Percentiles rank a stretch among this genome's conserved stretches.
phyloP scores from a whole-genome alignment of 2,113 vertebrate genomes.

The Xyrauchen texanus region DNA sequence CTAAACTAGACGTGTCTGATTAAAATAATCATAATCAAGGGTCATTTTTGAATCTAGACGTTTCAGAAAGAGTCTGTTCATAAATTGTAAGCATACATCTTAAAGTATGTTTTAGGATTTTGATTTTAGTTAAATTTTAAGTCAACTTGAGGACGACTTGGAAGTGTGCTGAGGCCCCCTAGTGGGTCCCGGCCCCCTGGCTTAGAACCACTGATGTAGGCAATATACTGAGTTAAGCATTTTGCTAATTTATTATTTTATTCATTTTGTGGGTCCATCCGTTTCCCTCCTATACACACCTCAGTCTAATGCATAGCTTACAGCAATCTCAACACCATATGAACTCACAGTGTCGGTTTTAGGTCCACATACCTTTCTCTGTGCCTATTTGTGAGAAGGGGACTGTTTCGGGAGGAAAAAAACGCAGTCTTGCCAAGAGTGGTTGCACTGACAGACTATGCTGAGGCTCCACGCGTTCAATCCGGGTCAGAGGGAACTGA shows the following conservation, averaged over 20 bases:
- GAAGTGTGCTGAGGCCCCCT: too few species aligned
- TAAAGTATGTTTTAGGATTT: too few species aligned
- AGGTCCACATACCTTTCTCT: background rate
- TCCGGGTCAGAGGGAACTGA: constrained; percentile 74
- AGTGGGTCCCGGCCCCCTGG: too few species aligned
- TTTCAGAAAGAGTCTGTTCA: too few species aligned
- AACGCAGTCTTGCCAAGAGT: constrained; percentile 57
- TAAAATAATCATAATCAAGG: too few species aligned
- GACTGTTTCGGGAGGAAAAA: constrained; percentile 39
- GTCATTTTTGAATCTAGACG: too few species aligned
- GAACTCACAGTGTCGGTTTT: background rate
- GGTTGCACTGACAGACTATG: constrained; percentile 53
- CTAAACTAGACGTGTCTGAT: too few species aligned
- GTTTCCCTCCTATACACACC: background rate
- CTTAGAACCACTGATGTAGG: too few species aligned
- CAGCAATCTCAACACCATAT: background rate
- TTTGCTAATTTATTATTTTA: background rate
- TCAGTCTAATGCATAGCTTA: background rate
- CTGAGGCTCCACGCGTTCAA: constrained; percentile 63
- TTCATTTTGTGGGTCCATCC: background rate
- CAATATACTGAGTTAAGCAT: too few species aligned
- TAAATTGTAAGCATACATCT: too few species aligned
- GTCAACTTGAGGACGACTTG: too few species aligned
- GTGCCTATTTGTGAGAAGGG: constrained; percentile 23
- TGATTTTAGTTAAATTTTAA: too few species aligned